These are phyloP conservation scores for Zele albiditarsus DNA, from an alignment of 2,888 invertebrate genomes.

Conservation along the genomic window DNA sequence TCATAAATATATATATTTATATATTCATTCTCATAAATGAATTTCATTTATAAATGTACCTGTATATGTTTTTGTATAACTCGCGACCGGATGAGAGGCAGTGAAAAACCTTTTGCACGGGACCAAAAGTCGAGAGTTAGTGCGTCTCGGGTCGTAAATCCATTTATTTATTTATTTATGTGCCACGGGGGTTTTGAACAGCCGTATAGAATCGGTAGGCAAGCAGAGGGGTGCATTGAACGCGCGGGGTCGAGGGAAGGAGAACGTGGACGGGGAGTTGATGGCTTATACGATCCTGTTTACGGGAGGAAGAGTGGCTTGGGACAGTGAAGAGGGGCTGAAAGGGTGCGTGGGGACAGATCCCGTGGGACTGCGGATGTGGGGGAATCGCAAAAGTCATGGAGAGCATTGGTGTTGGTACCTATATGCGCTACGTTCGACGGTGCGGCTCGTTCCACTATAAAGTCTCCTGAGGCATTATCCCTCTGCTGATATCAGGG, in stretches of 20 bases:
- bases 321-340: conserved; percentile 48
- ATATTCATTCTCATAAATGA: neutral
- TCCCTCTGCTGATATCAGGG: conserved; percentile 1
- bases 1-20: neutral
- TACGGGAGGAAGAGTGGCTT: conserved; percentile 45
- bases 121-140: conserved; percentile 35
- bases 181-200: conserved; percentile 61
- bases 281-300: conserved; percentile 42
- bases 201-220: conserved; percentile 49
- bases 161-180: conserved; percentile 74
- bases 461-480: conserved; percentile 67
- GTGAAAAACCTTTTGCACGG: conserved; percentile 37
- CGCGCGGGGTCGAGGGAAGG: conserved; percentile 46
- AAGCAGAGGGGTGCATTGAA: neutral
- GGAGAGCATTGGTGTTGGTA: conserved; percentile 53
- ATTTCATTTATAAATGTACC: conserved; percentile 40
- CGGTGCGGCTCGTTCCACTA: conserved; percentile 44
- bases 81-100: conserved; percentile 24
- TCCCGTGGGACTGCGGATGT: conserved; percentile 50
- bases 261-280: conserved; percentile 40
- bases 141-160: conserved; percentile 62
- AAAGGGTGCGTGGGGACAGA: conserved; percentile 45
- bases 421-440: conserved; percentile 21
- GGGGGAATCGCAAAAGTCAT: conserved; percentile 67
- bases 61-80: conserved; percentile 14